Evolutionary conservation across 2,888 invertebrate genomes (phyloP).

Genomic region (Athalia cordata): DNA sequence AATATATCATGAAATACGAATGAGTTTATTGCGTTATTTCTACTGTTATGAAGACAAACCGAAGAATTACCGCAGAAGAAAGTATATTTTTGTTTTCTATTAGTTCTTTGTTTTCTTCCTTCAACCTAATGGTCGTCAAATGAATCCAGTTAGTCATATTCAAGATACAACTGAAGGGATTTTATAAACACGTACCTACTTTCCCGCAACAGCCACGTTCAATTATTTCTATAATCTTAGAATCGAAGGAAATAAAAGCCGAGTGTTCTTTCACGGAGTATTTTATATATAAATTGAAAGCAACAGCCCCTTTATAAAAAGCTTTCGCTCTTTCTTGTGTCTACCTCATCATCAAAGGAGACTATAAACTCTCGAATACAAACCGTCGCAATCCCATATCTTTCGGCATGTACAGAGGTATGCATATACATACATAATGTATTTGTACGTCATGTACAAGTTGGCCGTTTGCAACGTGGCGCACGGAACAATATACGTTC

Average conservation of each 20-base stretch:
- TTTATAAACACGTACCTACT: background rate
- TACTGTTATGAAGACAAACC: too few relatives aligned
- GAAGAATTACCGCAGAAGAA: too few relatives aligned
- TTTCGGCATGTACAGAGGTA: background rate
- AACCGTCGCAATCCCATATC: background rate
- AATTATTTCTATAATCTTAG: background rate
- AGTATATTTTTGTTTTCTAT: too few relatives aligned
- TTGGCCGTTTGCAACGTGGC: slow-evolving; percentile 15
- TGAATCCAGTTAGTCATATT: background rate
- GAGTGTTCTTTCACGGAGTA: slow-evolving; percentile 10
- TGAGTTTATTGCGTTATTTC: too few relatives aligned
- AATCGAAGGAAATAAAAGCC: slow-evolving; percentile 11
- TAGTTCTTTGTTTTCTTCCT: background rate
- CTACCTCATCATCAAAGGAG: slow-evolving; percentile 15
- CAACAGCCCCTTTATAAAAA: slow-evolving; percentile 15
- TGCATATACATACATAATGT: background rate
- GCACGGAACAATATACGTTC: slow-evolving; percentile 5
- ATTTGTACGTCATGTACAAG: background rate
- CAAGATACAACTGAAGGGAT: background rate
- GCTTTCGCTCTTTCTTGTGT: background rate
- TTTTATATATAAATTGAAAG: slow-evolving; percentile 12
- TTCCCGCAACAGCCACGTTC: slow-evolving; percentile 4
- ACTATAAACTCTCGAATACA: slow-evolving; percentile 6
- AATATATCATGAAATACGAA: background rate
- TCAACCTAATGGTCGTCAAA: too few relatives aligned